Evolutionary conservation across 2,113 vertebrate genomes (phyloP), one percentile per base, ranked within the genome.

Genomic region (Opisthocomus hoazin): DNA sequence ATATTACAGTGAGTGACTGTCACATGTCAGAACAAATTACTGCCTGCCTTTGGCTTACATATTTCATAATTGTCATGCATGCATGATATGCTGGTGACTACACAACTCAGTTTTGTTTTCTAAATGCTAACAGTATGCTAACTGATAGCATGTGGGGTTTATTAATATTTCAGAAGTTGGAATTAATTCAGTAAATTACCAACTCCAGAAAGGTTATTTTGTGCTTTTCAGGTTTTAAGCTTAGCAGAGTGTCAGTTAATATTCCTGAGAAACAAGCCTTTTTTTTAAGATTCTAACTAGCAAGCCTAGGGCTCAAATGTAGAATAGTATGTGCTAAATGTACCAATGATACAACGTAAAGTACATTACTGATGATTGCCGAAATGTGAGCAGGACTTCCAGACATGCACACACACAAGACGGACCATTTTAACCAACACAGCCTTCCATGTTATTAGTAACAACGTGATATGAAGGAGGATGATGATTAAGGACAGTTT

Each of bases 21-120:
- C 92, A 89, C 94, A 91, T 51, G 90, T 68, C 95, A 94, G 70
- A 91, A 65, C 21, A 91, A 90, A 90, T 80, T 48, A 85, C 50
- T 81, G 84, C 82, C 80, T 94, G 90, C 70, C 58, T 90, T 80
- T 88, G 65, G 71, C 78, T 93, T 34, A 65, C 19, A 8, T 22
- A 74, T 93, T 93, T 93, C 87, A 29, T 53, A 89, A 68, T 36
- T 71, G 74, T 63, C 90, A 85, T 0, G 3, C 57, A 11, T 4
- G 15, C 46, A 45, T 12, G 60, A 77, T 39, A 45, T 21, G 78
- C 75, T 91, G 75, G 63, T 85, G 94, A 90, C 63, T 87, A 51
- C 69, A 27, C 37, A 83, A 14, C 57, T 74, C 48, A 6, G 81
- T 12, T 93, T 71, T 93, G 89, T 81, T 94, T 92, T 56, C 73